Evolutionary conservation across 2,113 vertebrate genomes (phyloP), one percentile per base, ranked within the genome.

Genomic region (Semicossyphus pulcher): DNA sequence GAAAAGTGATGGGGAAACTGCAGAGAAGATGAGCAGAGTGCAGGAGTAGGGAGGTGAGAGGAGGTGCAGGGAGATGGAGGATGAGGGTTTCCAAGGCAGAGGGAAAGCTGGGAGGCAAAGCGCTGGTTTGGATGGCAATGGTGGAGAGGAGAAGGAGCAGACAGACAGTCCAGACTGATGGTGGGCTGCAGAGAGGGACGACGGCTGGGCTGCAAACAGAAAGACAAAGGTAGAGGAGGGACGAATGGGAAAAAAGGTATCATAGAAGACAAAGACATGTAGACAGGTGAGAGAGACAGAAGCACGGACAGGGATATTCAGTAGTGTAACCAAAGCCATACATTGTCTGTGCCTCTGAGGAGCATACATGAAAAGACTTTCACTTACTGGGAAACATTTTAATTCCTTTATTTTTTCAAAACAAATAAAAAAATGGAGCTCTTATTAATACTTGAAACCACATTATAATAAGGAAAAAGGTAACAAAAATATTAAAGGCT

Each of bases 91-190:
- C 86, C 76, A 39, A 78, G 67, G 80, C 83, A 89, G 75, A 86
- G 79, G 63, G 81, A 89, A 81, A 88, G 76, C 84, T 90, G 90
- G 45, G 91, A 88, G 75, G 80, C 73, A 87, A 89, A 85, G 75
- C n/a, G 49, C 41, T 88, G 86, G 64, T 79, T 85, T 78, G 45
- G 78, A 79, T 87, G 82, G 77, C 67, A 90, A 67, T 83, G 84
- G 42, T 70, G 81, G 58, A 72, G 77, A 80, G 67, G 69, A 72
- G 78, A 63, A 72, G 83, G 72, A 78, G 86, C 49, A 48, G 81
- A 89, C 62, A 89, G 72, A 72, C 66, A 91, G 47, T 88, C 89
- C 85, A 80, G 83, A 81, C 79, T 88, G 87, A 85, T 82, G 75
- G 83, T 78, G 49, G 88, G 81, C 84, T 87, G 89, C 85, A 91